These are phyloP conservation scores for Hypomecis punctinalis DNA, from an alignment of 2,888 invertebrate species.

Conservation along the genomic window DNA sequence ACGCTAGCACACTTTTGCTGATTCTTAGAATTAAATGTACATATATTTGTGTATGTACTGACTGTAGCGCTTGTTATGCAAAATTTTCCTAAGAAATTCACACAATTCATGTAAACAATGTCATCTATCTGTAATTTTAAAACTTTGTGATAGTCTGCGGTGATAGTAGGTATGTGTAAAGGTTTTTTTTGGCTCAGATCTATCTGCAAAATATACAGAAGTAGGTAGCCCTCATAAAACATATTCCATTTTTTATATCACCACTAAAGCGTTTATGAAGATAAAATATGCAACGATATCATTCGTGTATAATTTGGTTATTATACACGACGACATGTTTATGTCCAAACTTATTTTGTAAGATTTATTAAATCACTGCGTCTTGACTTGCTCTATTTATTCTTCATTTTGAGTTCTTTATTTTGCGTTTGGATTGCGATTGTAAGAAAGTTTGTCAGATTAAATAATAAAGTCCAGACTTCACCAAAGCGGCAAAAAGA, in stretches of 20 bases:
- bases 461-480: too few relatives aligned
- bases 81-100: too few relatives aligned
- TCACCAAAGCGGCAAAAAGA: too few relatives aligned
- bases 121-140: too few relatives aligned
- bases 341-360: slow-evolving; percentile 22
- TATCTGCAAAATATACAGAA: neutral
- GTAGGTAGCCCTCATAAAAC: slow-evolving; percentile 1
- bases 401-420: slow-evolving; percentile 14
- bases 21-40: too few relatives aligned
- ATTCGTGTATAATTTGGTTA: slow-evolving; percentile 22
- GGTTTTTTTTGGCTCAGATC: too few relatives aligned
- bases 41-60: too few relatives aligned
- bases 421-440: slow-evolving; percentile 28
- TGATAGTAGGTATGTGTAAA: too few relatives aligned
- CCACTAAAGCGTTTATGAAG: slow-evolving; percentile 18
- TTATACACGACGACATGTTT: slow-evolving; percentile 18
- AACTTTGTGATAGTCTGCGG: too few relatives aligned
- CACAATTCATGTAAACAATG: too few relatives aligned
- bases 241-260: slow-evolving; percentile 4
- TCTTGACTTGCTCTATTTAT: slow-evolving; percentile 4
- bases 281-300: slow-evolving; percentile 11
- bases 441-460: slow-evolving; percentile 43
- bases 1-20: too few relatives aligned
- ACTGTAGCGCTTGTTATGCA: too few relatives aligned
- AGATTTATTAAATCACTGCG: slow-evolving; percentile 22